Evolutionary conservation across 2,113 vertebrate species (phyloP), one percentile per base, ranked within the genome.

Genomic region (Cebus imitator): DNA sequence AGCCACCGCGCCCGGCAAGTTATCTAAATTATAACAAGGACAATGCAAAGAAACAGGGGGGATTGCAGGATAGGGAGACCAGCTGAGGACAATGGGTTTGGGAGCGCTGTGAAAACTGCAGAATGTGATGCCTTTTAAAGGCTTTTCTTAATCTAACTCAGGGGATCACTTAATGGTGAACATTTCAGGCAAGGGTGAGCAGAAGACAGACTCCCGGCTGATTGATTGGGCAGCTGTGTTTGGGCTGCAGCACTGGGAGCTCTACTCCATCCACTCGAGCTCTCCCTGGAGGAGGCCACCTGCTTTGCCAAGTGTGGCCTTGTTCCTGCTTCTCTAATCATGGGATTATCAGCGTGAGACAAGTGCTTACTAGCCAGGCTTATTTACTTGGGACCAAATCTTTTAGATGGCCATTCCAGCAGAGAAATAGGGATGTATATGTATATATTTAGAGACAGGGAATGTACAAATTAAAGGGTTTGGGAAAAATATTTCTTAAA

Each of bases 251-350:
- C 17, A 12, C 58, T 35, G n/a, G 50, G 70, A 25, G 12, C 55
- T 45, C 78, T 11, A 58, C 58, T 25, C 32, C 5, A 0, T 5
- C 18, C 10, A 3, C 18, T 55, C 0, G 0, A 8, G 17, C 8
- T 0, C 58, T 52, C 27, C 11, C 16, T 18, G 27, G 43, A n/a
- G n/a, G 72, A 40, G 27, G 55, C 52, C 3, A 12, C 52, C 72
- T 20, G 35, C 30, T 37, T 10, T 21, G n/a, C 50, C 17, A 6
- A 64, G 9, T 4, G 43, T 27, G 79, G 57, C 27, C 9, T 4
- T 23, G 48, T 37, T 35, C 6, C 66, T 43, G 35, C 70, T 83
- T 52, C 58, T 25, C 48, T 7, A 17, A 7, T 0, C 12, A 48
- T 7, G 4, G 10, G 5, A 6, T 90, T 30, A 81, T 27, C 48